Conservation (phyloP, 92 coral and sea anemone species). For the Palythoa grandiflora region DNA sequence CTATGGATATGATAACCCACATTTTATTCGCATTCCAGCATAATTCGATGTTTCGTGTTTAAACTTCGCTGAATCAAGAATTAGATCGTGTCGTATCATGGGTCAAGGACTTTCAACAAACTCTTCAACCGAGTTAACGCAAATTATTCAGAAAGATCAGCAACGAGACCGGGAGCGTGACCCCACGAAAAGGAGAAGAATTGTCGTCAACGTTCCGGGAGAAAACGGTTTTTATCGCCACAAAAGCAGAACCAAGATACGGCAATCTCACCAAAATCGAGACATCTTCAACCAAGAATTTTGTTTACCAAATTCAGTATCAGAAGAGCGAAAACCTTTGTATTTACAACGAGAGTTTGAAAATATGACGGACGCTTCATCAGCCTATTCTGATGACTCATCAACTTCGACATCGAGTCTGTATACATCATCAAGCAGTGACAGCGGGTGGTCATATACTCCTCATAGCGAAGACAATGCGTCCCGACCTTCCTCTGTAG, state of each 20-base stretch:
- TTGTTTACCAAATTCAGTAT: neutral
- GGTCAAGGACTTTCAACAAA: slow-evolving; percentile 36
- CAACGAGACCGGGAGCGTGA: neutral
- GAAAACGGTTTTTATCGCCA: slow-evolving; percentile 33
- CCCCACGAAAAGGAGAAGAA: neutral
- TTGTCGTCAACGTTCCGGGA: slow-evolving; percentile 37
- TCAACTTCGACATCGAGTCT: slow-evolving; percentile 6
- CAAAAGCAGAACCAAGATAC: neutral
- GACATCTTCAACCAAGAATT: neutral
- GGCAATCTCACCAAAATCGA: neutral
- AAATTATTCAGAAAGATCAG: neutral
- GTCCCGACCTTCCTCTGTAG: neutral
- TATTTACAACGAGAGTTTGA: slow-evolving; percentile 1
- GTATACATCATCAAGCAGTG: slow-evolving; percentile 31
- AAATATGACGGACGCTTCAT: neutral
- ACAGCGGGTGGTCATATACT: neutral
- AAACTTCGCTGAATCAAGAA: neutral
- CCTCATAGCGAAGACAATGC: neutral
- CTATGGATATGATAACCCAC: neutral
- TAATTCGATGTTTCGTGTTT: neutral
- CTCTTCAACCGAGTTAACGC: slow-evolving; percentile 33
- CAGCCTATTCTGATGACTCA: slow-evolving; percentile 12
- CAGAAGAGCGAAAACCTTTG: slow-evolving; percentile 27
- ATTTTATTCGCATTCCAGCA: neutral
- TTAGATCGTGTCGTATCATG: slow-evolving; percentile 1